Percentiles rank a stretch among this genome's conserved stretches.
phyloP scores from a whole-genome alignment of 1,140 invertebrate species.

The Bombus fervidus region DNA sequence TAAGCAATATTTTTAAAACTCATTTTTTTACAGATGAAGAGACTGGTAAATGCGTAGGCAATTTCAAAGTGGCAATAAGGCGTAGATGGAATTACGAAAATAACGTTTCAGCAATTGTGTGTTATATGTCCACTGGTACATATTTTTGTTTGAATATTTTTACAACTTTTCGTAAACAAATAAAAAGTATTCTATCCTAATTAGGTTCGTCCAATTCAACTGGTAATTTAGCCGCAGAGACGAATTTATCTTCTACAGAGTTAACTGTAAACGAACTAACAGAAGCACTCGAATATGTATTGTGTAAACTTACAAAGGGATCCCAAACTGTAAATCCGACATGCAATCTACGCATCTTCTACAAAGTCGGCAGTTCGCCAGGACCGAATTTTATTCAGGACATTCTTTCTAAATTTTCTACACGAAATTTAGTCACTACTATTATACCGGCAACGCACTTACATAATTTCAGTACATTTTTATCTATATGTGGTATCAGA shows the following conservation, averaged over 20 bases:
- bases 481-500: conserved; percentile 88
- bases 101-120: conserved; percentile 92
- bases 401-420: conserved; percentile 83
- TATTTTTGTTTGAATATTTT: conserved; percentile 33
- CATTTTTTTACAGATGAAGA: conserved; percentile 89
- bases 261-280: conserved; percentile 85
- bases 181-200: conserved; percentile 42
- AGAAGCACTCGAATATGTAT: conserved; percentile 88
- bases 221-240: conserved; percentile 85
- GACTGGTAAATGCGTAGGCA: conserved; percentile 91
- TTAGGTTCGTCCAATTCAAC: conserved; percentile 86
- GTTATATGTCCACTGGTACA: conserved; percentile 89
- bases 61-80: conserved; percentile 90
- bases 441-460: conserved; percentile 90
- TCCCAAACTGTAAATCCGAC: conserved; percentile 85
- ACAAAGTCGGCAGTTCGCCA: conserved; percentile 85
- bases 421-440: conserved; percentile 86
- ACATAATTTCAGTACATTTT: conserved; percentile 89
- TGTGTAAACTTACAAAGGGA: conserved; percentile 88
- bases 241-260: conserved; percentile 83
- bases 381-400: conserved; percentile 83
- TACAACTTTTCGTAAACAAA: not conserved
- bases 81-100: conserved; percentile 94
- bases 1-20: not conserved
- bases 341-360: conserved; percentile 89